These are phyloP conservation scores for Pica pica DNA, from an alignment of 2,113 vertebrate genomes.

Conservation along the genomic window DNA sequence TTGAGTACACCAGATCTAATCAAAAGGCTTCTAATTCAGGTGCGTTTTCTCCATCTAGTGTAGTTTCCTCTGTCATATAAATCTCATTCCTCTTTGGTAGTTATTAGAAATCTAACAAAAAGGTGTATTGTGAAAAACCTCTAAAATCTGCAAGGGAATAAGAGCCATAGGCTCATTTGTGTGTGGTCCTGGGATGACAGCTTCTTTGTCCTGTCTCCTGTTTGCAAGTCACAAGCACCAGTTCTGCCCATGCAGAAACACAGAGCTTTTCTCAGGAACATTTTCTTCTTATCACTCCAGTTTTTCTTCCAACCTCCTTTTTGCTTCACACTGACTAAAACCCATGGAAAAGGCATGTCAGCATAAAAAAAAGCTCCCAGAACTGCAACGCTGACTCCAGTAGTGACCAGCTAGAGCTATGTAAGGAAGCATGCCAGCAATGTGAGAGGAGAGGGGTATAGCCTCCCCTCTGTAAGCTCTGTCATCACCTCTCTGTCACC, in stretches of 20 bases:
- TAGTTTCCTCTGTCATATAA: neutral
- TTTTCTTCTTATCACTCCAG: neutral
- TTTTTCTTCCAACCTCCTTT: neutral
- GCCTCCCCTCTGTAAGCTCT: neutral
- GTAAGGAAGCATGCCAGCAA: neutral
- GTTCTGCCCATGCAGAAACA: neutral
- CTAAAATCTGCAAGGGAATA: neutral
- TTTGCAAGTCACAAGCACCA: neutral
- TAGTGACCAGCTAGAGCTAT: neutral
- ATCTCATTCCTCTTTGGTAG: neutral
- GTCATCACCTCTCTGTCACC: neutral
- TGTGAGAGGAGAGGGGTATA: neutral
- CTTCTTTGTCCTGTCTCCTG: neutral
- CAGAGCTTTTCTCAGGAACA: neutral
- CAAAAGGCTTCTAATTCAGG: neutral
- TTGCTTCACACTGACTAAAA: neutral
- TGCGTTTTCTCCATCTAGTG: neutral
- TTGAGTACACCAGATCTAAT: neutral
- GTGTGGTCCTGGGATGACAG: accelerated
- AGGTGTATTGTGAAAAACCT: neutral
- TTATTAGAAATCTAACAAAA: neutral
- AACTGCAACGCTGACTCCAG: neutral
- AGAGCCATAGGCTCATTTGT: neutral
- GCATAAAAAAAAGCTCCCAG: neutral
- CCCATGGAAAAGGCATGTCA: neutral